Conservation (phyloP, 1,140 invertebrate species). For the Ptiloglossa arizonensis region DNA sequence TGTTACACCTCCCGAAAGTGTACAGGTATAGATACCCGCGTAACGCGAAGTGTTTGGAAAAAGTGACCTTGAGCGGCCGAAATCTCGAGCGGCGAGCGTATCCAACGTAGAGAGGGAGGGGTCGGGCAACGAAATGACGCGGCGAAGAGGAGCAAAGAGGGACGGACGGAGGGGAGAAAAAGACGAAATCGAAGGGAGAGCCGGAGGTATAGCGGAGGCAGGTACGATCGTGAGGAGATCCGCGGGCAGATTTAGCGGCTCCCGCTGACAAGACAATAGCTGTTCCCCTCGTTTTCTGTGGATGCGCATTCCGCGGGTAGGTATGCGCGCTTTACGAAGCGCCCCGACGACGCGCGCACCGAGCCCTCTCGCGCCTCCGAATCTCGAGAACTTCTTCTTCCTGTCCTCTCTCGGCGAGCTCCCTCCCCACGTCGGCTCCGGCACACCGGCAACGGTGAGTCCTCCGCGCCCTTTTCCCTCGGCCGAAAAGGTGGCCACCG, state of each 20-base stretch:
- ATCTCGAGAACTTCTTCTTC: constrained; percentile 42
- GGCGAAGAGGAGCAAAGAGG: neutral
- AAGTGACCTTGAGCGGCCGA: neutral
- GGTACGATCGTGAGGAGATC: constrained; percentile 76
- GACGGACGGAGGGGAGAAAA: constrained; percentile 23
- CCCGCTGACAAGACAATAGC: constrained; percentile 79
- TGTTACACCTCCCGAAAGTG: too few relatives aligned
- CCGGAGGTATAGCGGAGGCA: constrained; percentile 28
- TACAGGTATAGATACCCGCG: too few relatives aligned
- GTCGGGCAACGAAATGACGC: constrained; percentile 59
- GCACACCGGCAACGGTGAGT: too few relatives aligned
- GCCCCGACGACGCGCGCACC: constrained; percentile 40
- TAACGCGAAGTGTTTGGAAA: too few relatives aligned
- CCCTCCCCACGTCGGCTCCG: too few relatives aligned
- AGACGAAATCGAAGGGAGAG: constrained; percentile 44
- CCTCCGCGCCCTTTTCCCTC: constrained; percentile 39
- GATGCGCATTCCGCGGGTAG: constrained; percentile 71
- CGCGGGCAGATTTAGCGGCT: constrained; percentile 77
- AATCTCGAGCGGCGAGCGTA: neutral
- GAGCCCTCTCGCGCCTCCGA: constrained; percentile 54
- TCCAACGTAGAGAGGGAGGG: constrained; percentile 17
- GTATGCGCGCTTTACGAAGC: constrained; percentile 65
- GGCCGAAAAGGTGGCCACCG: constrained; percentile 7
- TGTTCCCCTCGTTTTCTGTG: constrained; percentile 72
- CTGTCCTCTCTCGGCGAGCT: neutral